Conservation (phyloP, 2,888 invertebrate genomes). For the Epirrhoe tristata region DNA sequence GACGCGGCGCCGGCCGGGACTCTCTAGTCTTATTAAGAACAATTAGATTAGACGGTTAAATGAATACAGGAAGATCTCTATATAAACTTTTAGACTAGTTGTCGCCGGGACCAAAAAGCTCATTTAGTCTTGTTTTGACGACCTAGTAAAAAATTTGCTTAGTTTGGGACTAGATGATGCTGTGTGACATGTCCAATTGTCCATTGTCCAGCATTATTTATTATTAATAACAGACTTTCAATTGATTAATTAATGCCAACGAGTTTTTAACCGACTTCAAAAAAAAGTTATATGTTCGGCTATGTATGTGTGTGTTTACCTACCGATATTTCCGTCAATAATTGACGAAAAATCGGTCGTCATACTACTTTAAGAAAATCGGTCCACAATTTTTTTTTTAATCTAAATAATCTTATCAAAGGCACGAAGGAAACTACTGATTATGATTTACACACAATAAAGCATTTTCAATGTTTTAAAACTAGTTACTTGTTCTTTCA, state of each 20-base stretch:
- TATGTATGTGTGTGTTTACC: too few species aligned
- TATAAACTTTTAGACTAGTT: constrained; percentile 62
- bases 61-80: constrained; percentile 61
- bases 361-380: too few species aligned
- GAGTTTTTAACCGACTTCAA: too few species aligned
- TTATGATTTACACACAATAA: neutral
- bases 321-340: too few species aligned
- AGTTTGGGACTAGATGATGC: too few species aligned
- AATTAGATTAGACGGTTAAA: constrained; percentile 71
- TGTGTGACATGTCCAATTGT: too few species aligned
- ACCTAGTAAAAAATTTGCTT: neutral
- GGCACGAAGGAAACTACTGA: neutral
- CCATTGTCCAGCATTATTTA: too few species aligned
- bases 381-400: too few species aligned
- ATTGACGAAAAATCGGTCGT: too few species aligned
- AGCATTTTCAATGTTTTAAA: neutral
- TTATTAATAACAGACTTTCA: neutral
- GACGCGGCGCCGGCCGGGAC: constrained; percentile 54
- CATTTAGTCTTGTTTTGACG: constrained; percentile 38
- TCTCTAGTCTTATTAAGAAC: constrained; percentile 68
- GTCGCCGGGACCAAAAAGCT: constrained; percentile 44
- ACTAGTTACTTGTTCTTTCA: constrained; percentile 43
- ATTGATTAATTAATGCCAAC: neutral
- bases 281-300: too few species aligned
- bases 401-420: neutral